phyloP scores from a whole-genome alignment of 2,113 vertebrate genomes.

The Antechinus stuartii region DNA sequence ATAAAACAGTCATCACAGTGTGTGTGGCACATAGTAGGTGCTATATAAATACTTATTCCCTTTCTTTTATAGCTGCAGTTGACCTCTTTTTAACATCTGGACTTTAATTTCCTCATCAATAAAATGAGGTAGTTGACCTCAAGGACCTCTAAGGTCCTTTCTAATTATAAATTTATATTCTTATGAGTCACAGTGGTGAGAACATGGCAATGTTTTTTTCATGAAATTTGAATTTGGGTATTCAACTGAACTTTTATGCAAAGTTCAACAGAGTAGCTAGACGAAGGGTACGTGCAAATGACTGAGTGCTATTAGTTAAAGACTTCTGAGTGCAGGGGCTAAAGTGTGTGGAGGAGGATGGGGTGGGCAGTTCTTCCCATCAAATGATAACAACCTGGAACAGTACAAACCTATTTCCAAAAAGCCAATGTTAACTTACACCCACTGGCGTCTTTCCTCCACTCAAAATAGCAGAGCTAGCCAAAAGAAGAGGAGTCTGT shows the following conservation, averaged over 20 bases:
- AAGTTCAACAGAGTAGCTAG: background rate
- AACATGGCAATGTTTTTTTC: background rate
- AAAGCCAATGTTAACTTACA: background rate
- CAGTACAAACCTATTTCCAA: background rate
- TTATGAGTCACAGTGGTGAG: background rate
- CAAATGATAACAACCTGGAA: background rate
- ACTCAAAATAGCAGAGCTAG: background rate
- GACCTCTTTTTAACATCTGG: background rate
- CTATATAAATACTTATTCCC: background rate
- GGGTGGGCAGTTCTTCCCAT: background rate
- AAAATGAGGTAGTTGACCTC: background rate
- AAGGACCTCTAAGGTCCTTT: background rate
- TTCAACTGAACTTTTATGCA: background rate
- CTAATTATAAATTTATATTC: background rate
- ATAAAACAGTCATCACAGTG: background rate
- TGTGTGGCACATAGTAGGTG: background rate
- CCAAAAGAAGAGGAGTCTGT: background rate
- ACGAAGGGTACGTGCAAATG: background rate
- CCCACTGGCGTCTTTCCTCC: background rate
- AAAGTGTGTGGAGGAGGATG: background rate
- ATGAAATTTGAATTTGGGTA: background rate
- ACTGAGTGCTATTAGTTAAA: background rate
- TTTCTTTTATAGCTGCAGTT: background rate
- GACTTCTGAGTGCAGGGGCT: background rate
- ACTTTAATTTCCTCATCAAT: background rate